Evolutionary conservation across 2,888 invertebrate species (phyloP).

Genomic region (Kuschelorhynchus macadamiae): DNA sequence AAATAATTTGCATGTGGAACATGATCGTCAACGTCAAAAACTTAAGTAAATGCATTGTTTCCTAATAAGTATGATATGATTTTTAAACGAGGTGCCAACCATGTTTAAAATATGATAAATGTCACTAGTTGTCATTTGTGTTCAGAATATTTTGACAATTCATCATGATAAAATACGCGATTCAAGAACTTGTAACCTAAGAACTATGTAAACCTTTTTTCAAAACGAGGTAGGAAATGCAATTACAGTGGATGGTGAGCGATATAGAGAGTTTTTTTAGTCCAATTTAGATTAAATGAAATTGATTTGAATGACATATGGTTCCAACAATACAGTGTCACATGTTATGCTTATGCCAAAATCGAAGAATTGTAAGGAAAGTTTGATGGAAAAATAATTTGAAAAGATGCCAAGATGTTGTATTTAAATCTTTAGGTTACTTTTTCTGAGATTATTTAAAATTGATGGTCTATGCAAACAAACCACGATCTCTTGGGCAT

Average conservation of each 20-base stretch:
- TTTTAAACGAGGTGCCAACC: constrained; percentile 1
- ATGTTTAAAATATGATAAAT: background rate
- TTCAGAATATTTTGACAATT: constrained; percentile 8
- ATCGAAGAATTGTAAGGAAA: background rate
- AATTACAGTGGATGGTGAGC: constrained; percentile 1
- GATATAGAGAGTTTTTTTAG: background rate
- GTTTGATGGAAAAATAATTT: background rate
- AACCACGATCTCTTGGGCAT: background rate
- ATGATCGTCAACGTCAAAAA: too few relatives aligned
- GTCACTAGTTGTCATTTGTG: constrained; percentile 2
- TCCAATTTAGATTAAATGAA: background rate
- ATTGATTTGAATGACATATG: background rate
- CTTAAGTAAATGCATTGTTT: too few relatives aligned
- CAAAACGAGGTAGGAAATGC: constrained; percentile 4
- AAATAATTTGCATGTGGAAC: too few relatives aligned
- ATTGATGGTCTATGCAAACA: too few relatives aligned
- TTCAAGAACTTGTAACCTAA: constrained; percentile 4
- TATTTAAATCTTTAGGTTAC: constrained; percentile 3
- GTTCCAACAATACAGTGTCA: too few relatives aligned
- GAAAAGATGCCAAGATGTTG: background rate
- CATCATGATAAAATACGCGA: constrained; percentile 3
- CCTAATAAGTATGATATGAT: too few relatives aligned
- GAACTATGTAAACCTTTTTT: background rate
- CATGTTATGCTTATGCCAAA: background rate
- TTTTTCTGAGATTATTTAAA: background rate